These are phyloP conservation scores for Tenthredo distinguenda DNA, from an alignment of 2,888 invertebrate species.

Conservation along the genomic window DNA sequence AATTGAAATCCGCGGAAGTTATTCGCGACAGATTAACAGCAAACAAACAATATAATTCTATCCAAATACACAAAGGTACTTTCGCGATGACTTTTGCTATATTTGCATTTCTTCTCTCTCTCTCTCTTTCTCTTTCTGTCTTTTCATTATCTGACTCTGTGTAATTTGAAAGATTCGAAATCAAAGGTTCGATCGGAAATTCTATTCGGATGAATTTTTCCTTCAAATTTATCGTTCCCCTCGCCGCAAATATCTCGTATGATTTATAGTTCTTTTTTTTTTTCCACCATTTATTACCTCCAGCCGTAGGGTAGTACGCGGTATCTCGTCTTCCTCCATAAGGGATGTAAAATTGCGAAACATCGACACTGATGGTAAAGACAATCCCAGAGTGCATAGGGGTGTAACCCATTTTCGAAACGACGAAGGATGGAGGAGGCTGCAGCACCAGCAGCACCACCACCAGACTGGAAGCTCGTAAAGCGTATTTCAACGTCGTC, in stretches of 20 bases:
- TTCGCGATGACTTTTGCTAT: background rate
- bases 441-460: background rate
- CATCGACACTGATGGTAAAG: slow-evolving; percentile 14
- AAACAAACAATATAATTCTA: background rate
- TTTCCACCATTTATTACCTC: background rate
- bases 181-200: background rate
- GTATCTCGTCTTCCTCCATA: background rate
- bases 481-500: slow-evolving; percentile 12
- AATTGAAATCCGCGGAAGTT: background rate
- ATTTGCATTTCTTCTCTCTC: background rate
- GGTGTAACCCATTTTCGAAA: slow-evolving; percentile 22
- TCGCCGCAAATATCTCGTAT: background rate
- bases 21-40: slow-evolving; percentile 18
- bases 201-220: background rate
- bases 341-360: background rate
- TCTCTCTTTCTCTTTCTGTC: too few relatives aligned
- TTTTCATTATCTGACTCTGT: too few relatives aligned
- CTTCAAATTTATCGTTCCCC: background rate
- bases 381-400: slow-evolving; percentile 13
- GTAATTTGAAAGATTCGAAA: background rate
- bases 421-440: background rate
- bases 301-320: background rate
- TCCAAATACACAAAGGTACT: background rate
- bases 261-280: background rate
- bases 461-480: background rate